A percentile compares a stretch with the other conserved stretches of the same genome.
Evolutionary conservation across 2,797 vertebrate genomes (phyloP).

Genomic region (Fundulus diaphanus): DNA sequence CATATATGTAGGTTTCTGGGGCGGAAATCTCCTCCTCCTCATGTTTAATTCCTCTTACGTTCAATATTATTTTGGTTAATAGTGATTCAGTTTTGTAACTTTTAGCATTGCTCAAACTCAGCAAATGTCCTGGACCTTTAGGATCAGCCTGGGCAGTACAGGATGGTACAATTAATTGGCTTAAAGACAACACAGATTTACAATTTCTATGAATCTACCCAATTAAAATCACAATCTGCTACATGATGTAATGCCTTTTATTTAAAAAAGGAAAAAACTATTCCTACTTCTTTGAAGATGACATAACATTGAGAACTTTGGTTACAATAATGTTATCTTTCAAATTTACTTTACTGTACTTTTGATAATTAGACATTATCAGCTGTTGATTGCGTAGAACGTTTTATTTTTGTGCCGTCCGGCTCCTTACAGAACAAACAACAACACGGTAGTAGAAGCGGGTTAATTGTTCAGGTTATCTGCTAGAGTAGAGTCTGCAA

Average conservation of each 20-base stretch:
- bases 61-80: background rate
- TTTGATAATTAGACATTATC: background rate
- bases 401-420: no score
- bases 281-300: background rate
- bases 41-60: background rate
- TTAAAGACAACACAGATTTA: background rate
- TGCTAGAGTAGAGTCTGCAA: background rate
- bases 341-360: background rate
- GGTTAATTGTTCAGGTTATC: background rate
- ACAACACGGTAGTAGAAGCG: background rate
- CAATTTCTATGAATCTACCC: background rate
- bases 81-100: background rate
- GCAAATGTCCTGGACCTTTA: slow-evolving; percentile 20
- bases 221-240: background rate
- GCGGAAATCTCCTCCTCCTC: background rate
- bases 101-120: background rate
- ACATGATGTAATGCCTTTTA: background rate
- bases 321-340: background rate
- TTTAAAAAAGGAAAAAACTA: background rate
- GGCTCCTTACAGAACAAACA: no score
- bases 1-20: slow-evolving; percentile 36
- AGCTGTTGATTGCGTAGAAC: background rate
- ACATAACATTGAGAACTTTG: background rate
- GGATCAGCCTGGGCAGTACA: background rate
- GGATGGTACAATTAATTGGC: background rate